Evolutionary conservation across 2,888 invertebrate genomes (phyloP), one percentile per base, ranked within the genome.

Genomic region (Zele albiditarsus): DNA sequence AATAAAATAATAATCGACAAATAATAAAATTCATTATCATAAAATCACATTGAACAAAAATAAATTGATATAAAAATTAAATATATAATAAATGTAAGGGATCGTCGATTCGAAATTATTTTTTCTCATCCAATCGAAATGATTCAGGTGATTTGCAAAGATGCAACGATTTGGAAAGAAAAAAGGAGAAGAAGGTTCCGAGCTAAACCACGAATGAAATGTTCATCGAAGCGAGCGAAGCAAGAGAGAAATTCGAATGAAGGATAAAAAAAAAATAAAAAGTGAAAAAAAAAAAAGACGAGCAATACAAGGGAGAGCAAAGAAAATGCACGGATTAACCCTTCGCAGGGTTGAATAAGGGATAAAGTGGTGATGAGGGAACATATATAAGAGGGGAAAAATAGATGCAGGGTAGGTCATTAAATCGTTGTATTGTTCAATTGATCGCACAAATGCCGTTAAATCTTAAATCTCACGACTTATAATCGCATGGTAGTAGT

Each of bases 291-390:
- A 38, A 28, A 63, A 65, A 63, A 16, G 27, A 28, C 23, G 38
- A 33, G 65, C n/a, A 63, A 28, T 49, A 73, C 60, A 60, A 63
- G 60, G 25, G 49, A 74, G 38, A 67, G n/a, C 62, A 38, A 73
- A 67, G 57, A 76, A 69, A 76, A 74, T 74, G 53, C 65, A 66
- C 33, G 70, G 74, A 74, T 77, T 73, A 77, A 76, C 79, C 74
- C 76, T 78, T 78, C 70, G 66, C 63, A 71, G 65, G 66, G 58
- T 63, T 68, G 60, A 23, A 72, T 66, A 57, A 23, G 53, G 53
- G 16, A 46, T 46, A 46, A 46, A 46, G 46, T 14, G 1, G 46
- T 46, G 46, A 46, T 46, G 70, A 68, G 69, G 46, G 73, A 49
- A 71, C 68, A 65, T 67, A 49, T 28, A 20, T 42, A 28, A 33